Evolutionary conservation across 2,888 invertebrate species (phyloP), one percentile per base, ranked within the genome.

Genomic region (Mythimna impura): DNA sequence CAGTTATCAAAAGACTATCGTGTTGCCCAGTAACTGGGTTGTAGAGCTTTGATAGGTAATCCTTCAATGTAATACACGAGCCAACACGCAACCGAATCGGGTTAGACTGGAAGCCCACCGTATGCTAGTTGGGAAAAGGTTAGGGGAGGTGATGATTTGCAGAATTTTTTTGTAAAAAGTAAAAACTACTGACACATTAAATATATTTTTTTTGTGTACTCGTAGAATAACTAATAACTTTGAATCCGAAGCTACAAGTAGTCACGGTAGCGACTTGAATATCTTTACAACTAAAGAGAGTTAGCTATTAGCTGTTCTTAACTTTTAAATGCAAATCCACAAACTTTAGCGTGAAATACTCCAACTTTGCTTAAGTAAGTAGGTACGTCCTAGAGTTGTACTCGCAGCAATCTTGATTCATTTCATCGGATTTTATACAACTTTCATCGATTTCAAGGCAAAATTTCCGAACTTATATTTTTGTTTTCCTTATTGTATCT

Each of bases 401-500:
- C 63, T 64, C 54, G 36, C 22, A 22, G 55, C 55, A 64, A 66
- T 83, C 52, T 62, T 70, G n/a, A 67, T 71, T 67, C 20, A 64
- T 76, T 76, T 54, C 40, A 34, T 40, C 0, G 20, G 6, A 34
- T 66, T 77, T 66, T 66, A 22, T 68, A 76, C 36, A 43, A 22
- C 54, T 81, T 69, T 20, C 34, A 69, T 70, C 40, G 34, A 65
- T 77, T 67, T 58, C 30, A 14, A 12, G 40, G 7, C 36, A 30
- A 60, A 73, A 57, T 66, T 67, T 54, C 25, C 20, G 30, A 54
- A 30, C 25, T 55, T 30, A 12, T 36, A n/a, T 60, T 50, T 74
- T 68, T 71, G 22, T 74, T 74, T 81, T 78, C 69, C 68, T 82
- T 80, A 74, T 78, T 86, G 54, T 63, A 54, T 72, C 73, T 74